Evolutionary conservation across 1,140 invertebrate genomes (phyloP).

Genomic region (Ganaspis sp.): DNA sequence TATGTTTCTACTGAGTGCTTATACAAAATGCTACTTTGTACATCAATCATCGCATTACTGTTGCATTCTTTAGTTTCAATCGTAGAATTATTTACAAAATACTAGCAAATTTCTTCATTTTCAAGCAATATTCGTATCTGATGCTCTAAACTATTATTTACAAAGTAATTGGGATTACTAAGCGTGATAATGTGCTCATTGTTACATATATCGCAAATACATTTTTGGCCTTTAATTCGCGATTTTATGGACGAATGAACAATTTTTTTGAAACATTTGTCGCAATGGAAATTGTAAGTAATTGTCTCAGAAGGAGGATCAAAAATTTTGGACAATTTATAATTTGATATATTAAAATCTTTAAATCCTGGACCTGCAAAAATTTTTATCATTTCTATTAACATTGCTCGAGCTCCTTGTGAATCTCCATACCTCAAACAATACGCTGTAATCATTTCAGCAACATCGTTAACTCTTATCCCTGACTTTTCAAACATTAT

Average conservation of each 20-base stretch:
- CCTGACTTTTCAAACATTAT: slow-evolving; percentile 40
- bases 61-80: neutral
- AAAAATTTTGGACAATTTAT: no score
- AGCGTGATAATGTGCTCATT: slow-evolving; percentile 26
- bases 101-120: slow-evolving; percentile 22
- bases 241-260: slow-evolving; percentile 4
- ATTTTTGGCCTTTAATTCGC: neutral
- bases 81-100: slow-evolving; percentile 31
- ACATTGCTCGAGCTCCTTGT: no score
- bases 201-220: slow-evolving; percentile 28
- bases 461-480: slow-evolving; percentile 34
- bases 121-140: slow-evolving; percentile 35
- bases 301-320: no score
- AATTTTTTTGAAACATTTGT: no score
- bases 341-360: no score
- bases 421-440: no score
- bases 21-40: slow-evolving; percentile 34
- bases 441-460: slow-evolving; percentile 36
- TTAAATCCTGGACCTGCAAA: no score
- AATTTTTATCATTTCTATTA: no score
- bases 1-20: slow-evolving; percentile 31
- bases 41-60: slow-evolving; percentile 14
- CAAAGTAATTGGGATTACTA: slow-evolving; percentile 34
- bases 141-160: slow-evolving; percentile 34
- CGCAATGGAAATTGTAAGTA: no score